Conservation (phyloP, 2,113 vertebrate species). For the Elachura formosa region DNA sequence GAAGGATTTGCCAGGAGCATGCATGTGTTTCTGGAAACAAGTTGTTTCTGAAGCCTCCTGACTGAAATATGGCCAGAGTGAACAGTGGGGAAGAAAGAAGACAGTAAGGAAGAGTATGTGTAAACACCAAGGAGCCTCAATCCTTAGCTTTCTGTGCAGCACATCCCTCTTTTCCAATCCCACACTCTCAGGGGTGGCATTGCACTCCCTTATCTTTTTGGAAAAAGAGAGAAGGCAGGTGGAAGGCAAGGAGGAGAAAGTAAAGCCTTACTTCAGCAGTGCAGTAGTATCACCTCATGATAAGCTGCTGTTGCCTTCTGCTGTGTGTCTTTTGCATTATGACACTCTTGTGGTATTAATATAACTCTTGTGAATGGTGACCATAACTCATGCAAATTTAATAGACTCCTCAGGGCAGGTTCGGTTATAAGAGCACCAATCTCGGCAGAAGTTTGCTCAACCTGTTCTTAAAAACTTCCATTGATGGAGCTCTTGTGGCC, state of each 20-base stretch:
- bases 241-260: not conserved
- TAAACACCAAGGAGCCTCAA: not conserved
- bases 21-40: not conserved
- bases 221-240: not conserved
- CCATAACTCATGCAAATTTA: conserved; percentile 4
- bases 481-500: not conserved
- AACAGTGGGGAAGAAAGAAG: not conserved
- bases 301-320: not conserved
- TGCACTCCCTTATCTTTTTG: not conserved
- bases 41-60: not conserved
- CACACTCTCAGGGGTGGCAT: too few relatives aligned
- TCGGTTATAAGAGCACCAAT: not conserved
- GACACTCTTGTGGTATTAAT: not conserved
- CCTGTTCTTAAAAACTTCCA: conserved; percentile 16
- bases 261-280: not conserved
- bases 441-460: not conserved
- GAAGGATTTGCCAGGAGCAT: not conserved
- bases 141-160: not conserved
- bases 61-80: not conserved
- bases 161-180: not conserved
- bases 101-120: not conserved
- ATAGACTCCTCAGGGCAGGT: not conserved
- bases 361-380: not conserved
- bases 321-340: not conserved
- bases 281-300: not conserved